Conservation (phyloP, 2,888 invertebrate genomes). For the Ophraella communa region DNA sequence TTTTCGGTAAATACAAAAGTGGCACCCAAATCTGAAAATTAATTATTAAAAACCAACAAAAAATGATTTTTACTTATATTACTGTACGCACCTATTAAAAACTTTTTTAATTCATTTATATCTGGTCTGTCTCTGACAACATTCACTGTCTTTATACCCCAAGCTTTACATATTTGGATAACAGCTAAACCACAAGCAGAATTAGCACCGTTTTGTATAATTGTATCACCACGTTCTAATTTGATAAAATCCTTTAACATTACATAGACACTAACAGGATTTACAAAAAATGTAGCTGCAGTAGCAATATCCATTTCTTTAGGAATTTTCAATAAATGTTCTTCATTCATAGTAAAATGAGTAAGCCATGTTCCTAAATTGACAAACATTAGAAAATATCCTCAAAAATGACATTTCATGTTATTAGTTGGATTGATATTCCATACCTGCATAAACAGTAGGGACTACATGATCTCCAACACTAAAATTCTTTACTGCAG, state of each 20-base stretch:
- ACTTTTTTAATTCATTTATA: conserved; percentile 68
- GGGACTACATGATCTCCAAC: conserved; percentile 88
- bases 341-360: conserved; percentile 62
- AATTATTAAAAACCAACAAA: not conserved
- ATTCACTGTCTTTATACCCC: conserved; percentile 83
- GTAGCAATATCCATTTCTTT: conserved; percentile 73
- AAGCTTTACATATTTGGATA: conserved; percentile 84
- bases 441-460: conserved; percentile 61
- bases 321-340: conserved; percentile 73
- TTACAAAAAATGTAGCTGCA: conserved; percentile 92
- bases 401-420: not conserved
- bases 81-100: conserved; percentile 61
- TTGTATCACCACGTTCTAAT: conserved; percentile 76
- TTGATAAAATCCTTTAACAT: conserved; percentile 89
- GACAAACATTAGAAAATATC: not conserved
- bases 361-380: conserved; percentile 84
- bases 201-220: conserved; percentile 97
- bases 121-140: conserved; percentile 83
- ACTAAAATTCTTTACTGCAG: conserved; percentile 61
- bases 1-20: conserved; percentile 84
- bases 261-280: conserved; percentile 95
- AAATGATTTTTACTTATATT: not conserved
- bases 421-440: not conserved
- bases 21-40: conserved; percentile 67
- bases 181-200: conserved; percentile 93